Base-by-base conservation (phyloP, 2,888 invertebrate species). In the Embidobia sp. region DNA sequence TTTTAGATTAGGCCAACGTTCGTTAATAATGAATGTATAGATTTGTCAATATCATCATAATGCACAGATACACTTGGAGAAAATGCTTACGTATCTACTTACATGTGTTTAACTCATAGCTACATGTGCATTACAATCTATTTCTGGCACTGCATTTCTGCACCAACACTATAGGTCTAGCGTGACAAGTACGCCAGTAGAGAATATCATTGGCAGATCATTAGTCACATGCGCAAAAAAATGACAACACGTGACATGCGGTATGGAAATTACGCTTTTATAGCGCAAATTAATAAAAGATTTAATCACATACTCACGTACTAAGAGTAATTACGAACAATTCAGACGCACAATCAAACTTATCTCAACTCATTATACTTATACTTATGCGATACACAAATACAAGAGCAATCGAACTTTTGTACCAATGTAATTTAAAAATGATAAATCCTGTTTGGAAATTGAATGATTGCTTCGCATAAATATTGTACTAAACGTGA, bases 131-230 rank as follows among this genome's bases (percentile, higher is more conserved):
- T 57, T 55, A 51, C 57, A 26, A 44, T 66, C 59, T 74, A 74
- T 74, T 74, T 59, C 26, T 53, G 49, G 72, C 42, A 8, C 33
- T 49, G 73, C 73, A 64, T 64, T 73, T 55, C 57, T 55, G 37
- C 40, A 10, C 40, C 16, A 44, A 72, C 40, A 40, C 48, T 63
- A 63, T 33, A 55, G 55, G 15, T 31, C 46, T 46, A 72, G 61
- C 70, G 46, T 72, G 61, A 72, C 63, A 72, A 63, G 63, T 53
- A 51, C 46, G 44, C 59, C 51, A 33, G 49, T 59, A 69, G 48
- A 37, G 48, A 67, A 42, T 59, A 69, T 69, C 69, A 69, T 70
- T 70, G 59, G 53, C 70, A 53, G 70, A 70, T 61, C 70, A 70
- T 70, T 70, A 70, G 61, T 70, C 57, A 69, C 44, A 27, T 11